Base-by-base conservation (phyloP, 1,140 invertebrate genomes). In the Anastrepha ludens region DNA sequence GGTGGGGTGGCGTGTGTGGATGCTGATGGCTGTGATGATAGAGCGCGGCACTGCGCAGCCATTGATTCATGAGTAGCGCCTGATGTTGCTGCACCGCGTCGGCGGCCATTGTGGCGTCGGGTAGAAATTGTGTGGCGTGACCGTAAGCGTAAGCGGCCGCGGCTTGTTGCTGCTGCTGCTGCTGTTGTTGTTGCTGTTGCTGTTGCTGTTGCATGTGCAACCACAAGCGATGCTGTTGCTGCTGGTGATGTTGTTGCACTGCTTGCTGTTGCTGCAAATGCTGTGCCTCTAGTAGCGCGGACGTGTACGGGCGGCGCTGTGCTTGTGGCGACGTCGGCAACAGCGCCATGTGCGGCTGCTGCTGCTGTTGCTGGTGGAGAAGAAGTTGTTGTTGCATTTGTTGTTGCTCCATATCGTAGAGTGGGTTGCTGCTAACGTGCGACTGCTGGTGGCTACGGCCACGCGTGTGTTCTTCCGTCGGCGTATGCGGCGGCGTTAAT, bases 401-500 rank as follows among this genome's bases (percentile, higher is more conserved):
- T 65, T 89, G 89, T 20, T 67, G 85, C 85, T 89, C 90, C 90
- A 88, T 90, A 89, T 88, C 86, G 47, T 65, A 91, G 87, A 86
- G 81, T 65, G 39, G 74, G n/a, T 55, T 94, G 92, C 88, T 92
- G 87, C 87, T 87, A 88, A 55, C 15, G 17, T 55, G 67, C 0
- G 50, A 15, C 13, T 5, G 74, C 67, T 81, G 44, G 50, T 93
- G 89, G 91, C 91, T 67, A 92, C 90, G 58, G 91, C 91, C 86
- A 94, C 88, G 90, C 85, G 92, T 86, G 6, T 62, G 85, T 11
- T 86, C 85, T 41, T 96, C 96, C 15, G 96, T 96, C 60, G 96
- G 96, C 86, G 96, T 96, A 70, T 96, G 95, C 6, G 96, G 96
- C 39, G 96, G 96, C 74, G 96, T 97, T 86, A 96, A 93, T 89